These are phyloP conservation scores for Staurois parvus DNA, from an alignment of 2,797 vertebrate genomes.

Conservation along the genomic window DNA sequence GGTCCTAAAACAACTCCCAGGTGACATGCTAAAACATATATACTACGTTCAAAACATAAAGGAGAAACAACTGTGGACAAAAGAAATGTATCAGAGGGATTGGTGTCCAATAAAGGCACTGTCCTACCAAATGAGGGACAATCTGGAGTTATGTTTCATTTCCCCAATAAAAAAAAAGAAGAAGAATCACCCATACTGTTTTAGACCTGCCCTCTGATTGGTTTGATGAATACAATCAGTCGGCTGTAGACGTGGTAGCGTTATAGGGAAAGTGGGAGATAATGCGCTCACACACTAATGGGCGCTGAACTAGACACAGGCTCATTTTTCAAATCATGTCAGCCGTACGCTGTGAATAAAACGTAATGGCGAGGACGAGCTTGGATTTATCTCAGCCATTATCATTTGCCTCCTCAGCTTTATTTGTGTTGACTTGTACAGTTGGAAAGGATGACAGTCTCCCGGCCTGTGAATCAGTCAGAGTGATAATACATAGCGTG, in stretches of 20 bases:
- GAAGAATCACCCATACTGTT: background rate
- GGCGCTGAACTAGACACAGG: conserved; percentile 96
- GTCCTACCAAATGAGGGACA: background rate
- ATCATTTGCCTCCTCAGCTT: conserved; percentile 92
- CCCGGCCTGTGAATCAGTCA: conserved; percentile 90
- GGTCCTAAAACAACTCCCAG: no score
- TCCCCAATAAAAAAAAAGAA: background rate
- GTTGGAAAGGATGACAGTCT: conserved; percentile 95
- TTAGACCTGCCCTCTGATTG: background rate
- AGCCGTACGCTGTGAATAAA: conserved; percentile 96
- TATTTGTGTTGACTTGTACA: conserved; percentile 99
- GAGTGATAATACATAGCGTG: conserved; percentile 91
- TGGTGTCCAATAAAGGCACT: background rate
- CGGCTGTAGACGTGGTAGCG: conserved; percentile 83
- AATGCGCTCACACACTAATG: conserved; percentile 98
- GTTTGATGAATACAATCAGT: conserved; percentile 82
- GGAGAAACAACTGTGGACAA: no score
- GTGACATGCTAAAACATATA: no score
- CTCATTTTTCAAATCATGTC: conserved; percentile 99
- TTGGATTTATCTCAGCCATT: conserved; percentile 91
- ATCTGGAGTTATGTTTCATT: background rate
- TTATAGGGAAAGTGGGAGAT: conserved; percentile 93
- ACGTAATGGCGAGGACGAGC: conserved; percentile 94
- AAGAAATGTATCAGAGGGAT: background rate
- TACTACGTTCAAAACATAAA: no score